Conservation (phyloP, 1,140 invertebrate genomes). For the Penaeus indicus region DNA sequence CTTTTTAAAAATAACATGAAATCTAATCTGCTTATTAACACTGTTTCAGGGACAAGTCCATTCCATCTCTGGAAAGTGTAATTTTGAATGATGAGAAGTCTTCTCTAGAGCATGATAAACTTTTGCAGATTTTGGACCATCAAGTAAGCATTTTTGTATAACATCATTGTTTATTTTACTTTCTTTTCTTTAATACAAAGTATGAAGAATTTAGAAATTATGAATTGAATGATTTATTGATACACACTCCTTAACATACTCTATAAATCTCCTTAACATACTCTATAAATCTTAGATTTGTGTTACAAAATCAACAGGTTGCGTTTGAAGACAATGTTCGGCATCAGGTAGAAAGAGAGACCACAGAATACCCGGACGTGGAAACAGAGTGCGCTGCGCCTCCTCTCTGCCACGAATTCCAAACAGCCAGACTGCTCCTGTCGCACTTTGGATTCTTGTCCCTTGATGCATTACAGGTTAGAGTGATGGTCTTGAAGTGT, state of each 20-base stretch:
- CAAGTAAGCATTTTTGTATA: conserved; percentile 67
- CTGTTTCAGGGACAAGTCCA: conserved; percentile 81
- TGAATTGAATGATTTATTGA: neutral
- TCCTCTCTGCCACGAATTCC: conserved; percentile 88
- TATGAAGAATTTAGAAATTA: conserved; percentile 54
- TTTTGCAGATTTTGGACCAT: conserved; percentile 70
- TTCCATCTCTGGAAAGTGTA: conserved; percentile 83
- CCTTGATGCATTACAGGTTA: conserved; percentile 77
- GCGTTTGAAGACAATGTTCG: conserved; percentile 65
- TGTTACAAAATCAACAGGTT: conserved; percentile 59
- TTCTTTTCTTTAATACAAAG: too few species aligned
- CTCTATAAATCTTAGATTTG: neutral
- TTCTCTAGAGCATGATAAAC: conserved; percentile 72
- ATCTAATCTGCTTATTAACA: conserved; percentile 24
- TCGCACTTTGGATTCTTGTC: conserved; percentile 83
- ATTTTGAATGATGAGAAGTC: conserved; percentile 74
- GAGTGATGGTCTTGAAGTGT: neutral
- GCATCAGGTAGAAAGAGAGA: conserved; percentile 54
- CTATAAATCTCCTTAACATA: neutral
- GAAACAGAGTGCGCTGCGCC: conserved; percentile 85
- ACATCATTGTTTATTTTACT: neutral
- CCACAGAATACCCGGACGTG: conserved; percentile 69
- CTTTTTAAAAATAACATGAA: conserved; percentile 54
- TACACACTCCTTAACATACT: neutral
- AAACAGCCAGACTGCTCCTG: conserved; percentile 92